phyloP scores from a whole-genome alignment of 2,888 invertebrate species.

The Sesia bembeciformis region DNA sequence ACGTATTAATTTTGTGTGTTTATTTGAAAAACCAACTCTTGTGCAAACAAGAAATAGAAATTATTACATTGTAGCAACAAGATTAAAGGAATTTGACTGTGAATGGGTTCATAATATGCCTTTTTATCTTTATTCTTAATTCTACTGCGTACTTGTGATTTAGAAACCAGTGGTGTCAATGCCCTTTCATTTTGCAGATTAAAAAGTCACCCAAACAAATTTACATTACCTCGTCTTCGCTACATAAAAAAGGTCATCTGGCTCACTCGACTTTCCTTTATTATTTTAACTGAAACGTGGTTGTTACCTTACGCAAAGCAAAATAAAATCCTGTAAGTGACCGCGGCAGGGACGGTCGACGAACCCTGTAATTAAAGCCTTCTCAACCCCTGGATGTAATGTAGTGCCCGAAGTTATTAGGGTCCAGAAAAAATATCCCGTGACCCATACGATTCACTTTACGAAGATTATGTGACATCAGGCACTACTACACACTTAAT shows the following conservation, averaged over 20 bases:
- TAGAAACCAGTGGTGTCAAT: not conserved
- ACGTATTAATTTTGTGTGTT: too few relatives aligned
- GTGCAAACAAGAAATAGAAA: too few relatives aligned
- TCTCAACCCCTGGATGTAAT: not conserved
- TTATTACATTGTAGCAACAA: too few relatives aligned
- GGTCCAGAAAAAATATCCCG: not conserved
- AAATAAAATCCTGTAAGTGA: conserved; percentile 2
- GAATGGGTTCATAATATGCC: too few relatives aligned
- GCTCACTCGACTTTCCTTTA: conserved; percentile 3
- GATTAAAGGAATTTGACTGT: too few relatives aligned
- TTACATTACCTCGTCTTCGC: conserved; percentile 1
- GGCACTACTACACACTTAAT: not conserved
- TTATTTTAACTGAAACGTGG: not conserved
- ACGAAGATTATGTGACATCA: not conserved
- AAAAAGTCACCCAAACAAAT: conserved; percentile 1
- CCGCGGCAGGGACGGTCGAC: conserved; percentile 14
- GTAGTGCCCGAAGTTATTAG: conserved; percentile 3
- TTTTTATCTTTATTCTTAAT: too few relatives aligned
- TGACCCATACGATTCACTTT: not conserved
- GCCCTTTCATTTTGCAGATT: conserved; percentile 1
- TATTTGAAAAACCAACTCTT: too few relatives aligned
- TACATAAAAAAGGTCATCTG: conserved; percentile 2
- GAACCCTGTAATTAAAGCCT: conserved; percentile 16
- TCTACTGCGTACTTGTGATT: too few relatives aligned
- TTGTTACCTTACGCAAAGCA: not conserved